Conservation (phyloP, 2,888 invertebrate genomes). For the Phaonia tiefii region DNA sequence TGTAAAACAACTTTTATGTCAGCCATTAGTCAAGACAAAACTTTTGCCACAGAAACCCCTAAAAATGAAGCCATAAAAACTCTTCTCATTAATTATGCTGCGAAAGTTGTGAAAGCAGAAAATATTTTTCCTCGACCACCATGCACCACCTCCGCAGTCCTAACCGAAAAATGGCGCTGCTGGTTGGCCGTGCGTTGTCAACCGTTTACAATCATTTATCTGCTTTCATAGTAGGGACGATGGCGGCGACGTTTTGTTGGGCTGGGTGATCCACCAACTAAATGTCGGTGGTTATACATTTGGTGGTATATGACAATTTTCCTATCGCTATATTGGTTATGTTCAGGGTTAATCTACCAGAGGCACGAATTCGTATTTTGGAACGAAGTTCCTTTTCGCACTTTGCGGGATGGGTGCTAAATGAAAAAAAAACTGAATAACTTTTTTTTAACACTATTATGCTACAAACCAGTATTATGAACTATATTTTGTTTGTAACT, state of each 20-base stretch:
- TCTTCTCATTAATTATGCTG: constrained; percentile 76
- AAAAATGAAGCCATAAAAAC: constrained; percentile 70
- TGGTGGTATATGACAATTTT: no score
- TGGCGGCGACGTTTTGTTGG: background rate
- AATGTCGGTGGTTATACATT: no score
- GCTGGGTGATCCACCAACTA: background rate
- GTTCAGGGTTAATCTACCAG: no score
- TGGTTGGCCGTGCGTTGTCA: constrained; percentile 3
- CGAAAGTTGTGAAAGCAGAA: constrained; percentile 78
- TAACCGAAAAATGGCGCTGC: constrained; percentile 24
- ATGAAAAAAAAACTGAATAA: no score
- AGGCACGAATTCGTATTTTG: no score
- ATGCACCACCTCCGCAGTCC: no score
- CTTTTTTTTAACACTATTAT: no score
- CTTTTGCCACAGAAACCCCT: constrained; percentile 54
- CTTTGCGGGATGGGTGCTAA: no score
- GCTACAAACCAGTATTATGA: no score
- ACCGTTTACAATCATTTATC: constrained; percentile 51
- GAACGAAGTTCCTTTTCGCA: no score
- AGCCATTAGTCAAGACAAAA: constrained; percentile 70
- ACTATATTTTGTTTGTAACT: no score
- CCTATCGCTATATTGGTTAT: no score
- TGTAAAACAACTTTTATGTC: constrained; percentile 71
- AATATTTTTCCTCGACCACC: constrained; percentile 72
- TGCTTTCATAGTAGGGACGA: constrained; percentile 37